Percentiles rank a stretch among this genome's conserved stretches.
These are phyloP conservation scores for Bubo blakistoni DNA, from an alignment of 2,113 vertebrate genomes.

Conservation along the genomic window DNA sequence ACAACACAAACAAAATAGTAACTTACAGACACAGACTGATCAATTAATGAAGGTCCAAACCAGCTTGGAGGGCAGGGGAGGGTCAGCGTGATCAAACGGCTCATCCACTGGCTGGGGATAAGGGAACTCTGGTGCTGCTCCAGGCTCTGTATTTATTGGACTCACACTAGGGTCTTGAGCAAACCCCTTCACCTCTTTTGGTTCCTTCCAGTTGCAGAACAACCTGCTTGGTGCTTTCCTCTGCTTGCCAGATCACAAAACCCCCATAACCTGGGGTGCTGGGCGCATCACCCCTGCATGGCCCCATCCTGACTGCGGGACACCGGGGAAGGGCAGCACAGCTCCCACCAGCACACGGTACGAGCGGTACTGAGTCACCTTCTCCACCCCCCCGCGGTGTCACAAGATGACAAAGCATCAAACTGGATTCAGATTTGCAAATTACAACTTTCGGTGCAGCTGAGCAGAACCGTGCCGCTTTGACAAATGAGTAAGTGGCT, in stretches of 20 bases:
- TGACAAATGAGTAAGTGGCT: neutral
- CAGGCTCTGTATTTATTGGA: neutral
- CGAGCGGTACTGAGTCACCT: neutral
- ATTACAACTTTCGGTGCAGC: neutral
- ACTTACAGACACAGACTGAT: neutral
- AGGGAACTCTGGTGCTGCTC: neutral
- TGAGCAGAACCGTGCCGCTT: neutral
- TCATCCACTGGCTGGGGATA: neutral
- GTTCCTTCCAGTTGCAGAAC: neutral
- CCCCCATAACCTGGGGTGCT: fast-evolving
- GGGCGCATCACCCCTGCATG: neutral
- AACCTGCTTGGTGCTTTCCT: neutral
- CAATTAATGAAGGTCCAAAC: neutral
- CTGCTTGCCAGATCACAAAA: neutral
- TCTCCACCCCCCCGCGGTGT: fast-evolving
- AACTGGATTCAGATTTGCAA: neutral
- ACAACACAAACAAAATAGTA: neutral
- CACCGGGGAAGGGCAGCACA: neutral
- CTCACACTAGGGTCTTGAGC: neutral
- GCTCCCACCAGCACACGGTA: fast-evolving
- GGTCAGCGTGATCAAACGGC: neutral
- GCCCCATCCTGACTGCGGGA: neutral
- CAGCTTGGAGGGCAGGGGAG: neutral
- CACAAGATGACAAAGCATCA: neutral
- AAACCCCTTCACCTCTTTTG: neutral